These are phyloP conservation scores for Tolypeutes matacus DNA, from an alignment of 2,797 vertebrate genomes.

Conservation along the genomic window DNA sequence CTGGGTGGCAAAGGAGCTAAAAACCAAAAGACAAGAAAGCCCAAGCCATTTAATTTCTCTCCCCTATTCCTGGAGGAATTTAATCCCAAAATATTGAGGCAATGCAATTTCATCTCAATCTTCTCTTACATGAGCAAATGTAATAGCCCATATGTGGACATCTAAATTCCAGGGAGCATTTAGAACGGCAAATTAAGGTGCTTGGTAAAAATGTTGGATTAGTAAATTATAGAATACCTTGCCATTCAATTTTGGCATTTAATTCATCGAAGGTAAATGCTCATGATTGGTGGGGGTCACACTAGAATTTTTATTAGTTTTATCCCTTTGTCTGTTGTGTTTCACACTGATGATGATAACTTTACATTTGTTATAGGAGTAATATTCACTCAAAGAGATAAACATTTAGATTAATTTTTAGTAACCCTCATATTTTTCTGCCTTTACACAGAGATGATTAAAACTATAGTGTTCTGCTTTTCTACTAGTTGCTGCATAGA, in stretches of 20 bases:
- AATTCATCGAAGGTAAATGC: background rate
- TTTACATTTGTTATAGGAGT: background rate
- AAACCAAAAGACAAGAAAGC: background rate
- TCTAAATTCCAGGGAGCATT: background rate
- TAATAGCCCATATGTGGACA: background rate
- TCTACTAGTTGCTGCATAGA: background rate
- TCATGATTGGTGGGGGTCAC: background rate
- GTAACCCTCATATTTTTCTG: background rate
- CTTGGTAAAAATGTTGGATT: background rate
- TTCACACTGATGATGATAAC: background rate
- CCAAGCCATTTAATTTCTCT: background rate
- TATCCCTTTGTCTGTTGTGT: background rate
- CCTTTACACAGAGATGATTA: background rate
- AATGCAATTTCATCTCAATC: constrained; percentile 10
- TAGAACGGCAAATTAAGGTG: background rate
- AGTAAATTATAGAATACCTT: background rate
- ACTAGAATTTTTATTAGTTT: background rate
- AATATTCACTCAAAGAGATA: background rate
- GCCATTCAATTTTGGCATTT: background rate
- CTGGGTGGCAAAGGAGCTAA: background rate
- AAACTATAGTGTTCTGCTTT: background rate
- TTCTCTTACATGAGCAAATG: background rate
- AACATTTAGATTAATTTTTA: background rate
- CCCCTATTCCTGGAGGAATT: background rate
- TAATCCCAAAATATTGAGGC: constrained; percentile 34